A percentile compares a stretch with the other conserved stretches of the same genome.
phyloP scores from a whole-genome alignment of 37 sponge, comb jelly and placozoan species.

The Axinella damicornis region DNA sequence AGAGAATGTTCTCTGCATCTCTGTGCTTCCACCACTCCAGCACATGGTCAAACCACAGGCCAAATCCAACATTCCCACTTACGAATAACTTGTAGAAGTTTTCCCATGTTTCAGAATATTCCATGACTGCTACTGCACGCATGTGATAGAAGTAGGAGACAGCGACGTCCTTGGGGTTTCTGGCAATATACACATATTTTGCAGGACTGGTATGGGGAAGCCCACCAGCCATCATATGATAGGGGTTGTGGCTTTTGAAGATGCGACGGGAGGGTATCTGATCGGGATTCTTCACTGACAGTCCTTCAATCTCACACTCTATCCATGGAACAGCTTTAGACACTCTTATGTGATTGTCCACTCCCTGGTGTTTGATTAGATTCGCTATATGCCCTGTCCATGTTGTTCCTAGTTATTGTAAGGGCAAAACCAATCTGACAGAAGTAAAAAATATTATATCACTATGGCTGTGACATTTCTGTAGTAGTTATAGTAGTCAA shows the following conservation, averaged over 20 bases:
- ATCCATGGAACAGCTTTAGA: neutral
- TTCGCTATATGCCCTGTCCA: neutral
- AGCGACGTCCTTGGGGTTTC: slow-evolving; percentile 70
- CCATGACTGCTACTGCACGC: neutral
- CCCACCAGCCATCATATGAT: slow-evolving; percentile 30
- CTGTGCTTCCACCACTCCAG: slow-evolving; percentile 39
- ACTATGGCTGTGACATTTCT: too few species aligned
- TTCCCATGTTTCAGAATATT: neutral
- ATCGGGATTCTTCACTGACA: too few species aligned
- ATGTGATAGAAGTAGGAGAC: slow-evolving; percentile 66
- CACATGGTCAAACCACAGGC: slow-evolving; percentile 54
- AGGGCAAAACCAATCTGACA: too few species aligned
- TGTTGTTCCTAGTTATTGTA: slow-evolving; percentile 4
- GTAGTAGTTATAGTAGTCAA: too few species aligned
- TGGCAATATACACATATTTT: slow-evolving; percentile 57
- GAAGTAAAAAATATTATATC: too few species aligned
- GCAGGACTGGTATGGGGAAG: slow-evolving; percentile 24
- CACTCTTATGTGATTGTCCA: neutral
- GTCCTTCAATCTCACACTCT: neutral
- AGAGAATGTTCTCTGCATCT: slow-evolving; percentile 42
- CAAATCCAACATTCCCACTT: slow-evolving; percentile 30
- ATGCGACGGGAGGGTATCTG: slow-evolving; percentile 44
- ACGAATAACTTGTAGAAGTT: neutral
- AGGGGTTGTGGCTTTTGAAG: slow-evolving; percentile 56
- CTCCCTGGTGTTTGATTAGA: neutral